Evolutionary conservation across 1,140 invertebrate genomes (phyloP).

Genomic region (Archegozetes longisetosus): DNA sequence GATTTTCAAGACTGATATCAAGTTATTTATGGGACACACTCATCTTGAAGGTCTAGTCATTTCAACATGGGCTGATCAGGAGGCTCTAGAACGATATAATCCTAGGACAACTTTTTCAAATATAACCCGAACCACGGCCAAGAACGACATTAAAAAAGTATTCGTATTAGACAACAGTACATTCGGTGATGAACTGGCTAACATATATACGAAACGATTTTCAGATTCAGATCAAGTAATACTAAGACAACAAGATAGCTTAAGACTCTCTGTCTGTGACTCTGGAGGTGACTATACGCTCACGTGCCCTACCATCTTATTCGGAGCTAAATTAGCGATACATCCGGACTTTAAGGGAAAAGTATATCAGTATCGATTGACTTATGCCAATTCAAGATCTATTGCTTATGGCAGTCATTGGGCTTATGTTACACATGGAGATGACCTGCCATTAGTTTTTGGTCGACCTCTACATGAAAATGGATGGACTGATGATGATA

Average conservation of each 20-base stretch:
- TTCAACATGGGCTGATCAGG: neutral
- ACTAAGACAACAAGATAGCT: neutral
- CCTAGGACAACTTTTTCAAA: neutral
- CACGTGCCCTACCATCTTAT: neutral
- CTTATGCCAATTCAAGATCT: neutral
- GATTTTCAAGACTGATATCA: neutral
- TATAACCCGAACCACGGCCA: neutral
- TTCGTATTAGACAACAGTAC: neutral
- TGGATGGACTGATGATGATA: neutral
- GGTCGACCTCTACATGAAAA: neutral
- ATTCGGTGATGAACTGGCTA: neutral
- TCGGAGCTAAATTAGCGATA: neutral
- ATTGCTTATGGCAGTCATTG: neutral
- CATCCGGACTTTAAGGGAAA: neutral
- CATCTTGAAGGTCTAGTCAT: neutral
- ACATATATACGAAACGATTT: neutral
- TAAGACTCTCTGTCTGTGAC: neutral
- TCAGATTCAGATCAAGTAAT: neutral
- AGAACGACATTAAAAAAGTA: neutral
- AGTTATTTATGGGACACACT: neutral
- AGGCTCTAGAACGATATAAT: neutral
- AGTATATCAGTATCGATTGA: neutral
- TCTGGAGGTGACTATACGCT: neutral
- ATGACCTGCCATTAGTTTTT: neutral
- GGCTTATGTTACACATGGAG: neutral